Percentiles rank a stretch among this genome's conserved stretches.
phyloP scores from a whole-genome alignment of 2,113 vertebrate genomes.

The Dipodomys stephensi region DNA sequence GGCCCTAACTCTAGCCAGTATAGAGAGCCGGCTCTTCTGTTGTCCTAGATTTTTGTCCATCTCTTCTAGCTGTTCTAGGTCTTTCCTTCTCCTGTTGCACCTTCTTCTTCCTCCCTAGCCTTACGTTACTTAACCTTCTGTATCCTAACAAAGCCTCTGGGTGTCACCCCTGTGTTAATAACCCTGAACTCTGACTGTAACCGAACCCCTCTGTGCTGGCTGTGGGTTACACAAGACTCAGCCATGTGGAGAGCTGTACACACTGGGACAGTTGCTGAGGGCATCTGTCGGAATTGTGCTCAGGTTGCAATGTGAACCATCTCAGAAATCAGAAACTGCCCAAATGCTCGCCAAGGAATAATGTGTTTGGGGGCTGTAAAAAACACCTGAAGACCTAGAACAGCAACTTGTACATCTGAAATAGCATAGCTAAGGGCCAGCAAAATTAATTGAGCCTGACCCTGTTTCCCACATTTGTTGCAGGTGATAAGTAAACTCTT shows the following conservation, averaged over 20 bases:
- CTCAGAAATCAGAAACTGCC: conserved; percentile 54
- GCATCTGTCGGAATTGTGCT: not conserved
- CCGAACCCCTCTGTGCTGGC: not conserved
- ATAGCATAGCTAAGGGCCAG: not conserved
- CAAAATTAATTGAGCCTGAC: not conserved
- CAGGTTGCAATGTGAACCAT: not conserved
- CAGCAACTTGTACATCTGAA: not conserved
- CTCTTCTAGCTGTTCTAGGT: not conserved
- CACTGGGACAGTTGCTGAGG: not conserved
- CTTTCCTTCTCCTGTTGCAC: not conserved
- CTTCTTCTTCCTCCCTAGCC: not conserved
- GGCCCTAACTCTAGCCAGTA: not conserved
- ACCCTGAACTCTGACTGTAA: conserved; percentile 45
- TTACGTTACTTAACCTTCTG: conserved; percentile 29
- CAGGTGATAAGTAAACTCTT: not conserved
- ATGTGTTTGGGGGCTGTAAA: not conserved
- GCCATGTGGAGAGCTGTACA: not conserved
- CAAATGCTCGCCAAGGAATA: not conserved
- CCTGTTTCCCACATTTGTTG: not conserved
- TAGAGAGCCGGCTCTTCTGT: not conserved
- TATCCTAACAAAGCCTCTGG: not conserved
- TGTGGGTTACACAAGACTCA: not conserved
- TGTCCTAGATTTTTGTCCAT: not conserved
- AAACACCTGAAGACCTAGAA: not conserved
- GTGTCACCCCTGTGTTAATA: not conserved